A percentile compares a stretch with the other conserved stretches of the same genome.
Conservation (phyloP, 2,113 vertebrate genomes). For the Proterorhinus semilunaris region DNA sequence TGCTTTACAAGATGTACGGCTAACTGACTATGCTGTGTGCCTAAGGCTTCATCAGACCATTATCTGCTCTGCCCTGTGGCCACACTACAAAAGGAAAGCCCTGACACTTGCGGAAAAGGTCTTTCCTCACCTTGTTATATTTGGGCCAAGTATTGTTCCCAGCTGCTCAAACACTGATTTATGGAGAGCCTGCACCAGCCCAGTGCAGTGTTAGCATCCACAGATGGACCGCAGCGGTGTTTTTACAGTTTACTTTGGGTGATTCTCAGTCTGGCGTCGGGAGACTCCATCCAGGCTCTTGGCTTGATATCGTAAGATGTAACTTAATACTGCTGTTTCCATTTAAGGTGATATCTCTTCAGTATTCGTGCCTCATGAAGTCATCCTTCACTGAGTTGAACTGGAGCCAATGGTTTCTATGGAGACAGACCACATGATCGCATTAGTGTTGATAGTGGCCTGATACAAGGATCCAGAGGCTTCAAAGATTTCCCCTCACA, state of each 20-base stretch:
- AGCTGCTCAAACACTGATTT: conserved; percentile 46
- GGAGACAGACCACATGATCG: conserved; percentile 64
- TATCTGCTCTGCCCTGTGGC: conserved; percentile 47
- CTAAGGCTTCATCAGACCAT: conserved; percentile 35
- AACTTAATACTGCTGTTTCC: conserved; percentile 15
- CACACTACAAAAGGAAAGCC: conserved; percentile 17
- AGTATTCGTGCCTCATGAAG: conserved; percentile 30
- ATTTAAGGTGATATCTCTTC: conserved; percentile 43
- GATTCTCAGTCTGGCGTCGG: not conserved
- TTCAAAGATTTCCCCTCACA: not conserved
- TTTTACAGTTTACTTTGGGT: not conserved
- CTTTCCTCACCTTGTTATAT: conserved; percentile 44
- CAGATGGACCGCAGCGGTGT: not conserved
- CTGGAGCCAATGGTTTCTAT: conserved; percentile 58
- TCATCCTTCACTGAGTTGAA: conserved; percentile 38
- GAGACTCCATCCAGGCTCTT: not conserved
- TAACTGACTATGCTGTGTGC: conserved; percentile 37
- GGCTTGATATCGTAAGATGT: conserved; percentile 1
- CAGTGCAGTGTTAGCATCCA: not conserved
- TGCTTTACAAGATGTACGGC: conserved; percentile 8
- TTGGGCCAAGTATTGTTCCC: conserved; percentile 32
- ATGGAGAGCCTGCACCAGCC: not conserved
- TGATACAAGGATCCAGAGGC: conserved; percentile 19
- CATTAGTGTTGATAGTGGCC: conserved; percentile 43
- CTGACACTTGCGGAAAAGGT: conserved; percentile 27